Evolutionary conservation across 2,888 invertebrate genomes (phyloP).

Genomic region (Eupithecia subfuscata): DNA sequence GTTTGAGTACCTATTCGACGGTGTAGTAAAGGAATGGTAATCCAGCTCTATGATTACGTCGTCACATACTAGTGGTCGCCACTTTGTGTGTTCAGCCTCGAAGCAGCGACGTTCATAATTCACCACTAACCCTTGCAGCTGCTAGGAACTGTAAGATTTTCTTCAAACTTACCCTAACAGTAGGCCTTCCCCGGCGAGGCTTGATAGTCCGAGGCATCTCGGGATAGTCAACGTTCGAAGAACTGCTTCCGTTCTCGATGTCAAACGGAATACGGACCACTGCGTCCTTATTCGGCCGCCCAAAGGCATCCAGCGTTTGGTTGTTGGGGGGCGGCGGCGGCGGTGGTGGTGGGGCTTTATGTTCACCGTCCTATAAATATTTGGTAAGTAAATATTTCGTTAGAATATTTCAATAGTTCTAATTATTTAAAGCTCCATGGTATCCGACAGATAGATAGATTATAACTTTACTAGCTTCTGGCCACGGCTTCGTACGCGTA

Average conservation of each 20-base stretch:
- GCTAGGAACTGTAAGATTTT: too few species aligned
- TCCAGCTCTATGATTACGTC: background rate
- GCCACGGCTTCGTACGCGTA: too few species aligned
- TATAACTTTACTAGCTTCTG: too few species aligned
- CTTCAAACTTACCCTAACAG: conserved; percentile 60
- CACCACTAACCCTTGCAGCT: too few species aligned
- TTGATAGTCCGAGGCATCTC: conserved; percentile 65
- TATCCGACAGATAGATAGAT: too few species aligned
- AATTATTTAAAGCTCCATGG: background rate
- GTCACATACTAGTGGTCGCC: too few species aligned
- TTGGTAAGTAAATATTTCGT: background rate
- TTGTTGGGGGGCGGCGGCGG: conserved; percentile 52
- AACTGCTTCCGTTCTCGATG: conserved; percentile 65
- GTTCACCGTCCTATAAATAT: conserved; percentile 58
- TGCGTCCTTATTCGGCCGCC: conserved; percentile 64
- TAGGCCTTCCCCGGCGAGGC: conserved; percentile 73
- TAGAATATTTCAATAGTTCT: background rate
- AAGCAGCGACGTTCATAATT: too few species aligned
- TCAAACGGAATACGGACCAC: conserved; percentile 78
- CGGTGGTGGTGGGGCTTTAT: conserved; percentile 51
- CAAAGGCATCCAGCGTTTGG: conserved; percentile 49
- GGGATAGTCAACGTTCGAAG: conserved; percentile 56
- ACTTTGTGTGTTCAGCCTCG: too few species aligned
- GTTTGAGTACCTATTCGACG: too few species aligned
- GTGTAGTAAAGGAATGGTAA: background rate